Conservation (phyloP, 2,797 vertebrate species). For the Melanotaenia maccullochi region DNA sequence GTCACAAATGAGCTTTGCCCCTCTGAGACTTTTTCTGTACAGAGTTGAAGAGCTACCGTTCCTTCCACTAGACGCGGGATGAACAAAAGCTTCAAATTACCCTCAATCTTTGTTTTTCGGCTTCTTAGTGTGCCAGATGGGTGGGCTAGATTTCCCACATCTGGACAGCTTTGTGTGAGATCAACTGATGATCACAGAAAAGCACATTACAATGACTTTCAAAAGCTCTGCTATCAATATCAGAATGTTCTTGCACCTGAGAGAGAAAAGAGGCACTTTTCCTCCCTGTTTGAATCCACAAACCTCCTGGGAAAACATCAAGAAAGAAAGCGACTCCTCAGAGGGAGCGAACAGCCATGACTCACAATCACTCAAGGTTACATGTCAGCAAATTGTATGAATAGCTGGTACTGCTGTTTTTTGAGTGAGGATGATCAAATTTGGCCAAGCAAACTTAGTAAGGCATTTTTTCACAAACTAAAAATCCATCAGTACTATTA, state of each 20-base stretch:
- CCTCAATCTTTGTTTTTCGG: constrained; percentile 70
- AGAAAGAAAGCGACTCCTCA: constrained; percentile 13
- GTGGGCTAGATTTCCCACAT: constrained; percentile 48
- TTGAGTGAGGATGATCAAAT: background rate
- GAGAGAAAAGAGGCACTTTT: constrained; percentile 7
- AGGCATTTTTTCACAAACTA: background rate
- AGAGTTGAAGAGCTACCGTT: constrained; percentile 61
- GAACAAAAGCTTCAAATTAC: constrained; percentile 64
- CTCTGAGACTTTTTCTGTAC: constrained; percentile 60
- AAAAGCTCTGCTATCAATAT: constrained; percentile 41
- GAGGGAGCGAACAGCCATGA: background rate
- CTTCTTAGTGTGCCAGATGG: constrained; percentile 42
- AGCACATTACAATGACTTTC: constrained; percentile 61
- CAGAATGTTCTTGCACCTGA: constrained; percentile 39
- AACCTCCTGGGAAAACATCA: constrained; percentile 20
- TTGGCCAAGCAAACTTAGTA: background rate
- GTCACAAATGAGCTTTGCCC: constrained; percentile 58
- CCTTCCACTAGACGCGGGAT: constrained; percentile 45
- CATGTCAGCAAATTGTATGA: background rate
- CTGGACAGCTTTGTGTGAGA: constrained; percentile 49
- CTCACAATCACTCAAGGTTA: background rate
- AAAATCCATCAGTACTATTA: background rate
- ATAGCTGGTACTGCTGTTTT: background rate
- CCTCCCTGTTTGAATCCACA: constrained; percentile 14
- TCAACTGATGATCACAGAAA: constrained; percentile 60